Evolutionary conservation across 2,797 vertebrate genomes (phyloP).

Genomic region (Sebastes nivosus): DNA sequence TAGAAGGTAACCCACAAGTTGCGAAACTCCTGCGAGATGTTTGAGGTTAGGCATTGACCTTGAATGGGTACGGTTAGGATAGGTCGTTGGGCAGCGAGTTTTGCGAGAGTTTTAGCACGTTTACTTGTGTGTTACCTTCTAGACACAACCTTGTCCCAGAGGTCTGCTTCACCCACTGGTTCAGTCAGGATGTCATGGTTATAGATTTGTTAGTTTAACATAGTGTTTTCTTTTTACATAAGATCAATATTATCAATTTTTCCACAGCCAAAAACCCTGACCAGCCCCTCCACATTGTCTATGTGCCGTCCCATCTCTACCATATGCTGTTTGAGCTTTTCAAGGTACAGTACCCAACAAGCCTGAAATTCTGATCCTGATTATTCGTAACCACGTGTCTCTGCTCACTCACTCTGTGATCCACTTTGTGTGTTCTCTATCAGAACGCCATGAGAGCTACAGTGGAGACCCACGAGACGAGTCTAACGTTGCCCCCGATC

Average conservation of each 20-base stretch:
- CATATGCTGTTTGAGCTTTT: conserved; percentile 99
- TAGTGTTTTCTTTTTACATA: not conserved
- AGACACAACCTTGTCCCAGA: not conserved
- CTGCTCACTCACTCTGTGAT: not conserved
- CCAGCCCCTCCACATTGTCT: conserved; percentile 91
- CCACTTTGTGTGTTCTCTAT: conserved; percentile 29
- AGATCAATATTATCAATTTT: not conserved
- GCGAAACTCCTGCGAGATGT: too few species aligned
- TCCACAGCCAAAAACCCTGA: conserved; percentile 85
- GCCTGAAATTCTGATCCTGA: not conserved
- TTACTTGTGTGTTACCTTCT: not conserved
- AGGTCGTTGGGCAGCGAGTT: too few species aligned
- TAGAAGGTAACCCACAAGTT: too few species aligned
- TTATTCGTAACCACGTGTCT: not conserved
- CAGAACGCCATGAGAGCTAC: conserved; percentile 99
- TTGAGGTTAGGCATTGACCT: too few species aligned
- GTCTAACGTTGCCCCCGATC: conserved; percentile 85
- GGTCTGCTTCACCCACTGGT: not conserved
- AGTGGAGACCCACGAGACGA: conserved; percentile 92
- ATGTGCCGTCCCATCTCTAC: conserved; percentile 97
- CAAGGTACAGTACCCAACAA: conserved; percentile 84
- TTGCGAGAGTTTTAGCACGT: too few species aligned
- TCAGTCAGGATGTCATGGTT: not conserved
- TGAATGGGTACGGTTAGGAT: too few species aligned
- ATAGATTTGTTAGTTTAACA: not conserved